Conservation (phyloP, 2,888 invertebrate species). For the Pseudeuparius sepicola region DNA sequence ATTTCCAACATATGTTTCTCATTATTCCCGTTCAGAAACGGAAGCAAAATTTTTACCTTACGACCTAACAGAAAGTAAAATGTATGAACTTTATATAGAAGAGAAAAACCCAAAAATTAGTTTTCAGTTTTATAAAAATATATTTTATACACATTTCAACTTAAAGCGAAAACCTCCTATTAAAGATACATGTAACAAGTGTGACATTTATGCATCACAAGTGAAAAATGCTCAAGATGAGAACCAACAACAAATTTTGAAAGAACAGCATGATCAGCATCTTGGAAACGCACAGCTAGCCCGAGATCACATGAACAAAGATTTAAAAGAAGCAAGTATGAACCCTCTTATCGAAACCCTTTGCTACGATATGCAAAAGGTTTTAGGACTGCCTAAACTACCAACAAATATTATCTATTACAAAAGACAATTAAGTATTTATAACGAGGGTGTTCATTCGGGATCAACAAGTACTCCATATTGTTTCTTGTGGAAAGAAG, state of each 20-base stretch:
- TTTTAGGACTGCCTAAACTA: constrained; percentile 14
- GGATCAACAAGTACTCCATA: constrained; percentile 21
- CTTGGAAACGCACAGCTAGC: constrained; percentile 11
- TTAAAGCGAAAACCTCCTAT: constrained; percentile 13
- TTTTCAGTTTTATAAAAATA: constrained; percentile 16
- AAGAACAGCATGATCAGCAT: constrained; percentile 14
- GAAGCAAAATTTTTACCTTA: constrained; percentile 13
- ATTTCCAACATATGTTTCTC: constrained; percentile 15
- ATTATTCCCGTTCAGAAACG: constrained; percentile 11
- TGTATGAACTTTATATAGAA: constrained; percentile 15
- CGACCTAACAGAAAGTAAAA: constrained; percentile 11
- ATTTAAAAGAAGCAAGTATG: too few species aligned
- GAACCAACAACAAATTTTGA: constrained; percentile 12
- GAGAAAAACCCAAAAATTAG: constrained; percentile 15
- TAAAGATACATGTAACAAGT: constrained; percentile 15
- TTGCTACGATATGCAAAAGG: constrained; percentile 11
- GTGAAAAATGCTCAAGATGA: constrained; percentile 12
- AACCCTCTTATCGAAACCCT: constrained; percentile 8
- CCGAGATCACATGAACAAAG: constrained; percentile 12
- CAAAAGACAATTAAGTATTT: constrained; percentile 22
- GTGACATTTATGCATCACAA: constrained; percentile 3
- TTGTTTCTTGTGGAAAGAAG: constrained; percentile 23
- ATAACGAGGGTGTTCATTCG: constrained; percentile 25
- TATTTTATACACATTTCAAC: constrained; percentile 17
- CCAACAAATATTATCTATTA: constrained; percentile 20